Base-by-base conservation (phyloP, 2,888 invertebrate genomes). In the Xanthia icteritia region DNA sequence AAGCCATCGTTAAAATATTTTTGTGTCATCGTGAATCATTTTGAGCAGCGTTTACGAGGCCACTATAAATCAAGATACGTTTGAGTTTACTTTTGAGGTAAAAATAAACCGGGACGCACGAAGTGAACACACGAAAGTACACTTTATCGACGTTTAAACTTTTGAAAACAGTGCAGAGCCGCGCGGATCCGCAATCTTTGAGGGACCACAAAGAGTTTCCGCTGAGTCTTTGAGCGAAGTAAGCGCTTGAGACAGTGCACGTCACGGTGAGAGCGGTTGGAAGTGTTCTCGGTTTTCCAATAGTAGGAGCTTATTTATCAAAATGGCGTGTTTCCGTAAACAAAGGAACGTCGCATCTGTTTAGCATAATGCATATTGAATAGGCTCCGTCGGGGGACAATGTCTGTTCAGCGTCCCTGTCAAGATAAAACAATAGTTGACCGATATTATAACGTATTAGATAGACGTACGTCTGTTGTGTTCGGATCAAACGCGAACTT, bases 41-140 rank as follows among this genome's bases (percentile, higher is more conserved):
- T 90, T 85, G 86, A 70, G 88, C 81, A 87, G 86, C 92, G 86
- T 94, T 94, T 94, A 94, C 91, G 94, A 93, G 92, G 90, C 83
- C 87, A 89, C 88, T 85, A 91, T 95, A 94, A 94, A 95, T 95
- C 95, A 95, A 88, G 90, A 91, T 81, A 86, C 91, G 90, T 89
- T 92, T 90, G 88, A 90, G 92, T 93, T 93, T 93, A 92, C 92
- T 92, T 94, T 94, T 92, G 92, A 89, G 92, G 94, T 94, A 93
- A 92, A 94, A 94, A 95, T 95, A 94, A 92, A 92, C 87, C 84
- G 73, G 81, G 66, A 81, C 81, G 79, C 70, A 79, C 75, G 84
- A 71, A 75, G 80, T 77, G 84, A 84, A 76, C 86, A 82, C 83
- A 80, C 81, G 69, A 86, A 83, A 86, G 76, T 78, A 76, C 74